phyloP scores from a whole-genome alignment of 2,113 vertebrate genomes.

The zebrafish (Danio rerio) region GRCz12tu NC_133198.1:22553001-22553500 shows the following conservation, averaged over 20 bases:
- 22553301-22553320: conserved; percentile 79
- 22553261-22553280: conserved; percentile 78
- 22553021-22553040: conserved; percentile 12
- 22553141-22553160: neutral
- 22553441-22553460: no score
- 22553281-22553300: conserved; percentile 82
- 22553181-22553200: neutral
- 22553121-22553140: conserved; percentile 3
- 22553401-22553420: neutral
- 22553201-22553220: conserved; percentile 4
- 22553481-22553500: no score
- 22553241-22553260: conserved; percentile 71
- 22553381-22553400: neutral
- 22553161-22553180: neutral
- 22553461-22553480: no score
- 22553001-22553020: conserved; percentile 4
- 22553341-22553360: conserved; percentile 81
- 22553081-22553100: conserved; percentile 10
- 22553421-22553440: no score
- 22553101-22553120: conserved; percentile 25
- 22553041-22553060: conserved; percentile 7
- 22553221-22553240: conserved; percentile 26
- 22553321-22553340: conserved; percentile 81
- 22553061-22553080: conserved; percentile 3
- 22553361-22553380: conserved; percentile 73